Evolutionary conservation across 2,113 vertebrate genomes (phyloP), one percentile per base, ranked within the genome.

Genomic region (Diadophis punctatus): DNA sequence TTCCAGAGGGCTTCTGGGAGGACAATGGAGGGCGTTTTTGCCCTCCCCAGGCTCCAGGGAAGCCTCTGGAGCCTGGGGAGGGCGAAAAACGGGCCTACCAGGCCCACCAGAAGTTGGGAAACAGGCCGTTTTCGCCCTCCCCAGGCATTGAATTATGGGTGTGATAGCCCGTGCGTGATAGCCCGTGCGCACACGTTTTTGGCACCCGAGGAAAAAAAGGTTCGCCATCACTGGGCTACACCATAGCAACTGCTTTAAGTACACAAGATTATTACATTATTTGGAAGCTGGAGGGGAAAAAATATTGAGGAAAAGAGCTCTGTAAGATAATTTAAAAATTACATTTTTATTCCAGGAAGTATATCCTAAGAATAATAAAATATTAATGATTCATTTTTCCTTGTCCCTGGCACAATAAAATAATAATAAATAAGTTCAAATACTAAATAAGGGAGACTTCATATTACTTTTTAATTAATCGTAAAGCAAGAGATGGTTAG

Each of bases 161-260:
- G n/a, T n/a, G n/a, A n/a, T n/a, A n/a, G n/a, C n/a, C n/a, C n/a
- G n/a, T n/a, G n/a, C n/a, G n/a, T n/a, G n/a, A n/a, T n/a, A n/a
- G n/a, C n/a, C n/a, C n/a, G n/a, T n/a, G n/a, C n/a, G n/a, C n/a
- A n/a, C n/a, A n/a, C n/a, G n/a, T n/a, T n/a, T n/a, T n/a, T n/a
- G n/a, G n/a, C n/a, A n/a, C n/a, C n/a, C n/a, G n/a, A n/a, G n/a
- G n/a, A n/a, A n/a, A n/a, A n/a, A n/a, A n/a, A n/a, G n/a, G n/a
- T n/a, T n/a, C n/a, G n/a, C n/a, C n/a, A n/a, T n/a, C n/a, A n/a
- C n/a, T n/a, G 90, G 87, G 86, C 85, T 52, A 53, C 90, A 51
- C 93, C n/a, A 20, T 39, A 88, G 90, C 95, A 94, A 91, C 85
- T 94, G n/a, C n/a, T 94, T 84, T 86, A 23, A 53, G 93, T 20